Base-by-base conservation (phyloP, 2,888 invertebrate genomes). In the Cepaea hortensis region DNA sequence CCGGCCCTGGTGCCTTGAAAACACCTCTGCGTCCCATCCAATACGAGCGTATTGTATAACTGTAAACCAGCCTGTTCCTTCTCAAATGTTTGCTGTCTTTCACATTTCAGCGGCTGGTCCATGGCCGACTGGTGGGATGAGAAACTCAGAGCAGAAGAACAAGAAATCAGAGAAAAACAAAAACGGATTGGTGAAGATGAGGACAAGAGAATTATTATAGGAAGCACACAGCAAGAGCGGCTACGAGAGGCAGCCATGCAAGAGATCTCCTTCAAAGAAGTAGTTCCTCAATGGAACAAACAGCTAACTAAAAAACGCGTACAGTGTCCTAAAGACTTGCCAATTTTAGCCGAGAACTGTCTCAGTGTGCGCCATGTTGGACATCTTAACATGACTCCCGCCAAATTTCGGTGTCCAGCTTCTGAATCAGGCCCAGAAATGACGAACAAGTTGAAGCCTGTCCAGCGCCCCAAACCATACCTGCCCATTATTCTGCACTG, bases 71-170 rank as follows among this genome's bases (percentile, higher is more conserved):
- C 35, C 35, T 35, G 35, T 35, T 35, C 35, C 35, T 35, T 35
- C 35, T 35, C 35, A 35, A 35, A 35, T 35, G 35, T 35, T 35
- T 35, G 35, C 35, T 35, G 35, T 35, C 35, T 1, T 70, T 55
- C 15, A 35, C 76, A 35, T 50, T 35, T 13, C 79, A 87, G 87
- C 62, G 83, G 87, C 65, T 87, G 87, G 87, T 79, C 87, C 15
- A 87, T 87, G 87, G 62, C 70, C 15, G 35, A 48, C 35, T 79
- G 87, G 77, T 87, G 87, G 87, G 84, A 87, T 68, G 73, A 80
- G 79, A 83, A 83, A 65, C 73, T 87, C n/a, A 15, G 62, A 35
- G 62, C 70, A 13, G 87, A 87, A 72, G 80, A 80, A 35, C 72
- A 72, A 55, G 23, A 70, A 35, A 55, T 62, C 15, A 76, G n/a